A percentile compares a stretch with the other conserved stretches of the same genome.
Conservation (phyloP, 2,888 invertebrate genomes). For the Vesta saturnalis region DNA sequence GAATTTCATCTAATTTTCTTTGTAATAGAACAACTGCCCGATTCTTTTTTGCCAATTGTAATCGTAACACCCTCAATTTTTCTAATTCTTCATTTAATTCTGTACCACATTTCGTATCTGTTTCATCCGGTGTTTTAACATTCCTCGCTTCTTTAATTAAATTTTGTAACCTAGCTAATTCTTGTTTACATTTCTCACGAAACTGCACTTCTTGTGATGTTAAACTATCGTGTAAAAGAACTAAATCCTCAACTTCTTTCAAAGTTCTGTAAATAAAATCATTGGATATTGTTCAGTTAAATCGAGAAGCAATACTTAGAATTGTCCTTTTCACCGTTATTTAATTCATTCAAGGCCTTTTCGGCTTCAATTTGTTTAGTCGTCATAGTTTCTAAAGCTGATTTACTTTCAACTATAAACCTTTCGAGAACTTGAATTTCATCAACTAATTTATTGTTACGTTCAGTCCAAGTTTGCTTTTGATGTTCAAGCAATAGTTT, state of each 20-base stretch:
- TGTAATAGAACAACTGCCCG: constrained; percentile 83
- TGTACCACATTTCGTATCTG: constrained; percentile 60
- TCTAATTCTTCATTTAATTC: constrained; percentile 72
- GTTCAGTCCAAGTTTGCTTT: constrained; percentile 51
- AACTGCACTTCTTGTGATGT: constrained; percentile 79
- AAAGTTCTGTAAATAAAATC: constrained; percentile 48
- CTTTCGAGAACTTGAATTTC: constrained; percentile 61
- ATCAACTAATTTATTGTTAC: constrained; percentile 62
- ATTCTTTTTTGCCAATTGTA: constrained; percentile 82
- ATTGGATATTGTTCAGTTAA: neutral
- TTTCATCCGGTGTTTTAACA: constrained; percentile 60
- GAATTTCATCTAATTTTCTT: constrained; percentile 90
- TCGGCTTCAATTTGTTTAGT: constrained; percentile 57
- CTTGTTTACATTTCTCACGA: constrained; percentile 76
- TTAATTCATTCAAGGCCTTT: constrained; percentile 63
- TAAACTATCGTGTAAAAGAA: constrained; percentile 75
- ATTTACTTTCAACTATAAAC: constrained; percentile 55
- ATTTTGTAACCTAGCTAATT: constrained; percentile 66
- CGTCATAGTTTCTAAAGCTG: constrained; percentile 48
- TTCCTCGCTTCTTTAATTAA: constrained; percentile 63
- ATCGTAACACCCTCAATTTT: constrained; percentile 69
- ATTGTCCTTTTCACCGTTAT: constrained; percentile 63
- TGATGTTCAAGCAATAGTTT: constrained; percentile 53
- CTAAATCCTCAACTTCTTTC: constrained; percentile 68
- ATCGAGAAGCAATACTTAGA: constrained; percentile 60